These are phyloP conservation scores for Drosophila meridiana DNA, from an alignment of 2,888 invertebrate genomes.

Conservation along the genomic window DNA sequence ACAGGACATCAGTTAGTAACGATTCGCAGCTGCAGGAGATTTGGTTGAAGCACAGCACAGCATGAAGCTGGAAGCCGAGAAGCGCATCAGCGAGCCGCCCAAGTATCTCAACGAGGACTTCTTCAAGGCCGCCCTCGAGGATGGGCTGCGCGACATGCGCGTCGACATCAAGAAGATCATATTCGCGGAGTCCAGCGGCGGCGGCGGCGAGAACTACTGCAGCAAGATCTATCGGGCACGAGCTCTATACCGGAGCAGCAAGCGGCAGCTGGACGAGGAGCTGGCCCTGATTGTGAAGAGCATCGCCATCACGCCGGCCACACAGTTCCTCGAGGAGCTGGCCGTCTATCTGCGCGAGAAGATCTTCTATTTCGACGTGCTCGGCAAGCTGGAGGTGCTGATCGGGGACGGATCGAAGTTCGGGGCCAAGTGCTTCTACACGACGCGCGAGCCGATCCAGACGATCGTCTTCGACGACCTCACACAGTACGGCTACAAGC, in stretches of 20 bases:
- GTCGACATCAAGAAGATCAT: slow-evolving; percentile 81
- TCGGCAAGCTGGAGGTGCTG: slow-evolving; percentile 85
- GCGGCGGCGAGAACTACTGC: slow-evolving; percentile 84
- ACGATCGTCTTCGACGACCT: slow-evolving; percentile 85
- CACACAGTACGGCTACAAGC: slow-evolving; percentile 86
- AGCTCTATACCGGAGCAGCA: slow-evolving; percentile 77
- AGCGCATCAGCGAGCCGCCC: slow-evolving; percentile 63
- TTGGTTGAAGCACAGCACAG: slow-evolving; percentile 10
- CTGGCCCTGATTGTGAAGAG: slow-evolving; percentile 83
- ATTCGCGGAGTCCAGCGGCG: slow-evolving; percentile 77
- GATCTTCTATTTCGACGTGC: slow-evolving; percentile 85
- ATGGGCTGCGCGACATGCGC: slow-evolving; percentile 79
- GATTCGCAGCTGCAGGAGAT: background rate
- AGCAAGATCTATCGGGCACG: slow-evolving; percentile 83
- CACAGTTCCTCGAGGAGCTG: slow-evolving; percentile 84
- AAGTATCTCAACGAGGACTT: slow-evolving; percentile 82
- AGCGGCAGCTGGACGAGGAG: slow-evolving; percentile 77
- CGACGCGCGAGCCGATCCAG: slow-evolving; percentile 80
- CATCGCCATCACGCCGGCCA: slow-evolving; percentile 84
- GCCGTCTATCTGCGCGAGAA: slow-evolving; percentile 85
- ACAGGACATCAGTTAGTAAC: background rate
- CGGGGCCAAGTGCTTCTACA: slow-evolving; percentile 83
- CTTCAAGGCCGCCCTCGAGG: slow-evolving; percentile 82
- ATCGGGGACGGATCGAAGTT: slow-evolving; percentile 83
- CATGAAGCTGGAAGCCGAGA: slow-evolving; percentile 75